phyloP scores from a whole-genome alignment of 2,888 invertebrate genomes.

The Lithophane socia region DNA sequence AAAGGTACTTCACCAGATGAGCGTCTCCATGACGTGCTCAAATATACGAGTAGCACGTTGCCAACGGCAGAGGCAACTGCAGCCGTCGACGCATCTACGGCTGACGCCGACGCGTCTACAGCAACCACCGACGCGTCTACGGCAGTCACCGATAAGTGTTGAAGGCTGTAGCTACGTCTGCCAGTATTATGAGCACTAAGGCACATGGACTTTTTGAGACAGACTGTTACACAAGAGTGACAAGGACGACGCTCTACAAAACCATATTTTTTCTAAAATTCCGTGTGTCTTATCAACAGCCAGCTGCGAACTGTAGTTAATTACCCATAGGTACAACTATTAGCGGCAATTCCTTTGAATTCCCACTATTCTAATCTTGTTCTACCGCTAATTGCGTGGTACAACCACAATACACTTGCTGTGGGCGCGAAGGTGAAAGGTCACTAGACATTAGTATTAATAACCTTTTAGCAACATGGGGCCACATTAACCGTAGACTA shows the following conservation, averaged over 20 bases:
- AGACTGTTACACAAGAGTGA: neutral
- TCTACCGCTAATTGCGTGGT: constrained; percentile 28
- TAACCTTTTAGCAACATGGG: neutral
- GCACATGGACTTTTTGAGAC: neutral
- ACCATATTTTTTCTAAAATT: no score
- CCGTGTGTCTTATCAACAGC: neutral
- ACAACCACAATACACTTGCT: constrained; percentile 23
- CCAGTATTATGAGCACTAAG: no score
- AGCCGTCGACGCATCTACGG: no score
- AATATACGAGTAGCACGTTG: no score
- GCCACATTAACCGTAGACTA: neutral
- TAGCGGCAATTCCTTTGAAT: constrained; percentile 15
- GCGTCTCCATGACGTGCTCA: no score
- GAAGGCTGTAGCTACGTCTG: no score
- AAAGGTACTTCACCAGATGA: no score
- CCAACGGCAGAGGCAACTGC: no score
- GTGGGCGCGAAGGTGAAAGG: constrained; percentile 39
- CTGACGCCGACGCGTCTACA: no score
- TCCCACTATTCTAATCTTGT: constrained; percentile 18
- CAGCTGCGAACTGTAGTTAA: neutral
- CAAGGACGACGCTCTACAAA: neutral
- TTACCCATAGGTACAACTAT: neutral
- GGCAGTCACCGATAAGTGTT: no score
- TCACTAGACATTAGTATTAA: constrained; percentile 41
- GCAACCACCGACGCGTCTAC: no score